Evolutionary conservation across 1,140 invertebrate species (phyloP).

Genomic region (Pachypeltis micranthus): DNA sequence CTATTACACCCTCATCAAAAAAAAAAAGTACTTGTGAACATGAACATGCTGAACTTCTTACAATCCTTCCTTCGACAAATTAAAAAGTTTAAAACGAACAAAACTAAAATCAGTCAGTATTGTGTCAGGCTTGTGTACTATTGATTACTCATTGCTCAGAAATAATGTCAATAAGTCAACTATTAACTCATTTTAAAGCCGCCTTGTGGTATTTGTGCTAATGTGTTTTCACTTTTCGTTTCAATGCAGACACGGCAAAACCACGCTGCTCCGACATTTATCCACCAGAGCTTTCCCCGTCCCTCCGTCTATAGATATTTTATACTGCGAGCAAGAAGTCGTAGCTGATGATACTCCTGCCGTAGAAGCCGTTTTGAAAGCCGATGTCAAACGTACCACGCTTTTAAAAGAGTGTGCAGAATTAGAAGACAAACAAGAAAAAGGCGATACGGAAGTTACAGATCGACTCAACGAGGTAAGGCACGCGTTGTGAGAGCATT

Average conservation of each 20-base stretch:
- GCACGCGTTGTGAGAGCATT: too few relatives aligned
- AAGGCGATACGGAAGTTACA: conserved; percentile 55
- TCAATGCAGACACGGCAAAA: conserved; percentile 92
- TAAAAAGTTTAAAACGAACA: too few relatives aligned
- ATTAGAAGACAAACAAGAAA: conserved; percentile 56
- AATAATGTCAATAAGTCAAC: neutral
- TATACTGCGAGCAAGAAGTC: conserved; percentile 98
- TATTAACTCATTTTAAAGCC: neutral
- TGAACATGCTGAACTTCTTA: too few relatives aligned
- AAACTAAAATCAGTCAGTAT: too few relatives aligned
- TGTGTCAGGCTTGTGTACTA: too few relatives aligned
- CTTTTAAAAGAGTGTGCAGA: conserved; percentile 73
- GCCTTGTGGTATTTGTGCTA: too few relatives aligned
- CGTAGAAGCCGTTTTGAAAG: conserved; percentile 83
- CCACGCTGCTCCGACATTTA: conserved; percentile 91
- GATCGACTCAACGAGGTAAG: conserved; percentile 70
- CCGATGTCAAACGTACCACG: conserved; percentile 76
- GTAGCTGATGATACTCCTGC: conserved; percentile 83
- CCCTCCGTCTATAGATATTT: conserved; percentile 91
- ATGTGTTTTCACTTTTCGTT: conserved; percentile 23
- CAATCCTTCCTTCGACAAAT: too few relatives aligned
- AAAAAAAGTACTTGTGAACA: too few relatives aligned
- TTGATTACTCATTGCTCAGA: conserved; percentile 7
- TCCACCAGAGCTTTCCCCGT: conserved; percentile 78
- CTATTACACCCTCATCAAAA: too few relatives aligned